Evolutionary conservation across 2,113 vertebrate genomes (phyloP).

Genomic region (Amphiprion ocellaris): DNA sequence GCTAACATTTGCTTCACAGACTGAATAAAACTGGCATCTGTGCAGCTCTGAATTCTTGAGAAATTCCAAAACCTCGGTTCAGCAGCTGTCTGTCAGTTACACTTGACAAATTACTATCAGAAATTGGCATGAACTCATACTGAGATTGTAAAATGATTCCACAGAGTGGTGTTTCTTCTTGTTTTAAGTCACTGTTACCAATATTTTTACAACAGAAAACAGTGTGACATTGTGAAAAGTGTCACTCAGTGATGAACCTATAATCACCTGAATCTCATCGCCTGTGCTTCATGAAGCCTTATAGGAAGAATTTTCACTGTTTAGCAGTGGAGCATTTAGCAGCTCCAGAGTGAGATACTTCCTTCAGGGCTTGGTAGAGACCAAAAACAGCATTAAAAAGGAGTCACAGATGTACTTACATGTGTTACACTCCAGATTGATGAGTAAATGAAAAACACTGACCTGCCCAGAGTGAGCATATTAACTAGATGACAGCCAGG

Average conservation of each 20-base stretch:
- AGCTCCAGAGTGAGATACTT: background rate
- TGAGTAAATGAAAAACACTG: background rate
- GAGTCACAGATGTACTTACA: background rate
- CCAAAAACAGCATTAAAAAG: background rate
- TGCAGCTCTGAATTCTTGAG: conserved; percentile 1
- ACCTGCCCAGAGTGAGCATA: conserved; percentile 4
- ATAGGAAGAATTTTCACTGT: background rate
- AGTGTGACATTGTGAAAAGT: background rate
- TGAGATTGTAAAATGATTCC: background rate
- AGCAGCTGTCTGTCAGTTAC: conserved; percentile 10
- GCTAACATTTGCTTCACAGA: background rate
- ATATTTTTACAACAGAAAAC: background rate
- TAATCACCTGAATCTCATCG: background rate
- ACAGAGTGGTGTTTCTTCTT: background rate
- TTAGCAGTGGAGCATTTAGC: background rate
- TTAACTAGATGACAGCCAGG: conserved; percentile 20
- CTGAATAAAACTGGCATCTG: background rate
- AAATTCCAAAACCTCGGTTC: background rate
- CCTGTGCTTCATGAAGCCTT: too few relatives aligned
- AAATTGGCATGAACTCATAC: background rate
- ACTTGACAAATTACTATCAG: background rate
- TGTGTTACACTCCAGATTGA: background rate
- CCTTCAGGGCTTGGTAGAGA: conserved; percentile 2
- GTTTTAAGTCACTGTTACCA: too few relatives aligned
- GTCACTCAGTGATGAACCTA: background rate